phyloP scores from a whole-genome alignment of 23 tunicate species.

The Botrylloides violaceus region DNA sequence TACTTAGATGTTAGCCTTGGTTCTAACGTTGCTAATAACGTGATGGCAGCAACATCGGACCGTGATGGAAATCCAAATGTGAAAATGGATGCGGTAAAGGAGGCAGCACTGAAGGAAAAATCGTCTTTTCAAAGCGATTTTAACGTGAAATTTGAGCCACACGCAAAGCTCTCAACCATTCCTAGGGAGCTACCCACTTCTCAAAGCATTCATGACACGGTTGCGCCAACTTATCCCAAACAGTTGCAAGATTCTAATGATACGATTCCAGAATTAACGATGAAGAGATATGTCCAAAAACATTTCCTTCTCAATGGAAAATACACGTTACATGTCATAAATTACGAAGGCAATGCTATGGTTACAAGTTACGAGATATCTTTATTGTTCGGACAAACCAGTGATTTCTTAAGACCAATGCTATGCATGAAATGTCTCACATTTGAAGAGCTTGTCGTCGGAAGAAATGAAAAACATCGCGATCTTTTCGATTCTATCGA shows the following conservation, averaged over 20 bases:
- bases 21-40: neutral
- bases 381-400: conserved; percentile 23
- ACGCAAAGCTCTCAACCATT: neutral
- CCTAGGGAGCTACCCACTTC: too few species aligned
- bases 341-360: conserved; percentile 39
- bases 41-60: neutral
- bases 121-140: neutral
- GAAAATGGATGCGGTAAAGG: neutral
- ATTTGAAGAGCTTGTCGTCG: conserved; percentile 27
- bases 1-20: neutral
- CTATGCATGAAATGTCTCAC: conserved; percentile 31
- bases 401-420: conserved; percentile 35
- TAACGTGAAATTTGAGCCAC: neutral
- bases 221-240: too few species aligned
- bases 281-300: neutral
- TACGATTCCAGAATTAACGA: too few species aligned
- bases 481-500: conserved; percentile 23
- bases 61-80: neutral
- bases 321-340: conserved; percentile 29
- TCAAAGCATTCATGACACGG: too few species aligned
- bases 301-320: neutral
- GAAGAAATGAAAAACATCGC: conserved; percentile 16
- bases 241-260: too few species aligned
- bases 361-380: conserved; percentile 51
- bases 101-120: neutral